Percentiles rank a stretch among this genome's conserved stretches.
Evolutionary conservation across 1,140 invertebrate species (phyloP).

Genomic region (Neelides sp.): DNA sequence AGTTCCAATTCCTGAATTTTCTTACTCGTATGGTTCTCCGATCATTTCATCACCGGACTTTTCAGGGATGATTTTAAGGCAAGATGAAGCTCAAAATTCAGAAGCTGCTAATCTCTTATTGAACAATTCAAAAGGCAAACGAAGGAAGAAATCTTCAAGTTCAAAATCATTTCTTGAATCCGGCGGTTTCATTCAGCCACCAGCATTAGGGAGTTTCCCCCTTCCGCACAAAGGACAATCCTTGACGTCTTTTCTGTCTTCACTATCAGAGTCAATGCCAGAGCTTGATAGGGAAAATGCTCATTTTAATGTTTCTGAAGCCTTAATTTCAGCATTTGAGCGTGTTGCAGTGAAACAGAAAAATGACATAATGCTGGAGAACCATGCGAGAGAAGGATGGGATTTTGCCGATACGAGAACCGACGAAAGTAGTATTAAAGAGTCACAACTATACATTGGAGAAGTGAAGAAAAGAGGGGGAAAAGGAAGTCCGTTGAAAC

Average conservation of each 20-base stretch:
- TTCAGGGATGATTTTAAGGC: slow-evolving; percentile 3
- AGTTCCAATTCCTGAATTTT: slow-evolving; percentile 19
- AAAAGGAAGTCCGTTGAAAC: not conserved
- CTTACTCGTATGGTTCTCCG: slow-evolving; percentile 19
- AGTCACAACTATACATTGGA: too few relatives aligned
- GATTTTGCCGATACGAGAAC: slow-evolving; percentile 6
- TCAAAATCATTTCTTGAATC: slow-evolving; percentile 30
- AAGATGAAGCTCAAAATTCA: not conserved
- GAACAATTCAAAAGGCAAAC: slow-evolving; percentile 2
- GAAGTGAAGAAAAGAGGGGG: too few relatives aligned
- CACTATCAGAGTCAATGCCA: slow-evolving; percentile 55
- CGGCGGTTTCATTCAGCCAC: slow-evolving; percentile 45
- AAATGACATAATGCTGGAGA: slow-evolving; percentile 10
- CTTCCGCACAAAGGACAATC: slow-evolving; percentile 57
- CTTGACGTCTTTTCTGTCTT: slow-evolving; percentile 57
- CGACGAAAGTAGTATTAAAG: too few relatives aligned
- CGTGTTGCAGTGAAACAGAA: slow-evolving; percentile 31
- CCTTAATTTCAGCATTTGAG: slow-evolving; percentile 69
- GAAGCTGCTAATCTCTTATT: not conserved
- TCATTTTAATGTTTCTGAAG: slow-evolving; percentile 73
- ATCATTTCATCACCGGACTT: slow-evolving; percentile 13
- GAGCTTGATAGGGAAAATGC: slow-evolving; percentile 74
- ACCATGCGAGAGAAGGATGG: slow-evolving; percentile 8
- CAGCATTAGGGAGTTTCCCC: slow-evolving; percentile 48
- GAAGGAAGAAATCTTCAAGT: not conserved